Conservation (phyloP, 2,888 invertebrate species). For the Ecdyonurus torrentis region DNA sequence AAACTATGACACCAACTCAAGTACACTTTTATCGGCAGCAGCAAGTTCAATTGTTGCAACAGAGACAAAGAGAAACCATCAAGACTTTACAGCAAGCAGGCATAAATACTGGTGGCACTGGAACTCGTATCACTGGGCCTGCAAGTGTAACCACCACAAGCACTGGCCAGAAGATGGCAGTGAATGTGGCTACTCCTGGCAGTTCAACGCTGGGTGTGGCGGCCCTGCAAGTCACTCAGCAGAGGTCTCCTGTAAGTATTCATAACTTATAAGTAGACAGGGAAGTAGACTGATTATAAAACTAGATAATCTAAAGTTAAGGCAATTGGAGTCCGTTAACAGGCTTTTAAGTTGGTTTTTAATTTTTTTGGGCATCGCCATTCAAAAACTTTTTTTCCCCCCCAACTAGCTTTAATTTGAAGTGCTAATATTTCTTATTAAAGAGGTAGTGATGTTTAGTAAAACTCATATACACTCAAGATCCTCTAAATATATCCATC, state of each 20-base stretch:
- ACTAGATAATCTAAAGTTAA: no score
- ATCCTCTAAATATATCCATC: no score
- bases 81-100: slow-evolving; percentile 7
- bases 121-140: background rate
- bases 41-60: slow-evolving; percentile 18
- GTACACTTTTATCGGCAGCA: slow-evolving; percentile 48
- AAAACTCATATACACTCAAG: no score
- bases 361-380: no score
- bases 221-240: background rate
- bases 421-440: no score
- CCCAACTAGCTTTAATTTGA: no score
- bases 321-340: no score
- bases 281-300: slow-evolving; percentile 10
- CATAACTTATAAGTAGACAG: no score
- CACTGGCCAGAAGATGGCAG: background rate
- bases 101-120: slow-evolving; percentile 12
- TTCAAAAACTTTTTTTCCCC: no score
- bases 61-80: slow-evolving; percentile 17
- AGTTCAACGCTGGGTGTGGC: background rate
- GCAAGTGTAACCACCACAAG: background rate
- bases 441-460: no score
- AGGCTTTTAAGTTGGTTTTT: no score
- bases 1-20: slow-evolving; percentile 35
- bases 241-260: background rate
- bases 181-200: background rate